Evolutionary conservation across 2,113 vertebrate genomes (phyloP).

Genomic region (Petrocephalus zakoni): DNA sequence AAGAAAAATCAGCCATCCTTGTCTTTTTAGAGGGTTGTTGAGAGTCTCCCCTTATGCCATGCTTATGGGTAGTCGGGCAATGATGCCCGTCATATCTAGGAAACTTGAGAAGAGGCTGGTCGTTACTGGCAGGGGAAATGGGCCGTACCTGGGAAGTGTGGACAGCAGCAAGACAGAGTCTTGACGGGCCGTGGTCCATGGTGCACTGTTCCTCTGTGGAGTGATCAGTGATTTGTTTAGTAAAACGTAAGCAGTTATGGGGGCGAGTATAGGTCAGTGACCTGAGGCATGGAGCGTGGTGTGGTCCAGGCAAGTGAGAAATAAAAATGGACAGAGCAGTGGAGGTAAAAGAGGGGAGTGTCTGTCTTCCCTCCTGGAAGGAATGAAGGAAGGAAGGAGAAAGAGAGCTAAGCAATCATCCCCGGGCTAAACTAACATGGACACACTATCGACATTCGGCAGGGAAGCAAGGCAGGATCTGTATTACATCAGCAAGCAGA

Average conservation of each 20-base stretch:
- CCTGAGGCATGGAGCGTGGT: neutral
- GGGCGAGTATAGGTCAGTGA: too few species aligned
- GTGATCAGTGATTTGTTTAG: neutral
- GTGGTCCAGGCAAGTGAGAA: neutral
- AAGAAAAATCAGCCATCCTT: too few species aligned
- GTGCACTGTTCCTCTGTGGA: neutral
- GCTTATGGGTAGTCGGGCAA: too few species aligned
- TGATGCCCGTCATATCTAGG: neutral
- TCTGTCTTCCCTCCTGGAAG: neutral
- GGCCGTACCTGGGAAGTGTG: conserved; percentile 71
- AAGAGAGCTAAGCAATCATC: neutral
- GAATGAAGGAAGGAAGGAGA: too few species aligned
- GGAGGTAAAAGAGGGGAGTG: neutral
- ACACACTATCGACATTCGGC: neutral
- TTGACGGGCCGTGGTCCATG: conserved; percentile 32
- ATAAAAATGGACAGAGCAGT: neutral
- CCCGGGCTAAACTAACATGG: neutral
- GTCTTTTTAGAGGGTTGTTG: neutral
- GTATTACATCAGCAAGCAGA: too few species aligned
- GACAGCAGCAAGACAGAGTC: conserved; percentile 81
- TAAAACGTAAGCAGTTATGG: neutral
- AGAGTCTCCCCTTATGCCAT: too few species aligned
- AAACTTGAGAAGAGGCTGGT: neutral
- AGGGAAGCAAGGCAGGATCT: neutral
- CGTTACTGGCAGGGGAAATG: neutral